Base-by-base conservation (phyloP, 2,888 invertebrate genomes). In the Sceliomorpha sp. region DNA sequence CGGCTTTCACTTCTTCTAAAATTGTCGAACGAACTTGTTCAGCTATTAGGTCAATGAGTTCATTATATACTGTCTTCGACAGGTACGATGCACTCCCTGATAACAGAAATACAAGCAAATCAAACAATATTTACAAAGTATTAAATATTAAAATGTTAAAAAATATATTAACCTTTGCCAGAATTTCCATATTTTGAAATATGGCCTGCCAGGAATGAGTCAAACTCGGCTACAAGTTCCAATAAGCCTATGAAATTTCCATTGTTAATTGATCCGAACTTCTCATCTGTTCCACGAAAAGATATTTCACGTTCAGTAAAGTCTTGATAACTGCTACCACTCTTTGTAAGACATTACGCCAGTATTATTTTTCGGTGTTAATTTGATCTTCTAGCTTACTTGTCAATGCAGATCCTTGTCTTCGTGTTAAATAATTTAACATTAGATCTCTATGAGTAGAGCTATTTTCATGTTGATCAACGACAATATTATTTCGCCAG, bases 171-270 rank as follows among this genome's bases (percentile, higher is more conserved):
- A 9, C 40, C 51, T 51, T 55, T 55, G 1, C 72, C 76, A 32
- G 31, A 27, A 64, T 75, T 77, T 13, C 72, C 74, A 60, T 80
- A 63, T 14, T 73, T 60, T 37, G 47, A 17, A 24, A 80, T 63
- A 44, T 79, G 77, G 26, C 50, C 31, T 6, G 60, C 58, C n/a
- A 77, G 47, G 44, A 80, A 77, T 1, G 73, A 69, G 69, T 80
- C 77, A 60, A 70, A 81, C 37, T 77, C 32, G 9, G 74, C 67
- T 7, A 79, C 36, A 0, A 78, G 56, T 59, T 80, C 59, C 24
- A 64, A 8, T 7, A 64, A 4, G 17, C 62, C 62, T n/a, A 53
- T 10, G 34, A 14, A 62, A 53, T 62, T 62, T 26, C 47, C 55
- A 64, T 64, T 58, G 24, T 55, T 24, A 20, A 10, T n/a, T 9